phyloP scores from a whole-genome alignment of 2,113 vertebrate genomes.

The Ceyx melanurus region DNA sequence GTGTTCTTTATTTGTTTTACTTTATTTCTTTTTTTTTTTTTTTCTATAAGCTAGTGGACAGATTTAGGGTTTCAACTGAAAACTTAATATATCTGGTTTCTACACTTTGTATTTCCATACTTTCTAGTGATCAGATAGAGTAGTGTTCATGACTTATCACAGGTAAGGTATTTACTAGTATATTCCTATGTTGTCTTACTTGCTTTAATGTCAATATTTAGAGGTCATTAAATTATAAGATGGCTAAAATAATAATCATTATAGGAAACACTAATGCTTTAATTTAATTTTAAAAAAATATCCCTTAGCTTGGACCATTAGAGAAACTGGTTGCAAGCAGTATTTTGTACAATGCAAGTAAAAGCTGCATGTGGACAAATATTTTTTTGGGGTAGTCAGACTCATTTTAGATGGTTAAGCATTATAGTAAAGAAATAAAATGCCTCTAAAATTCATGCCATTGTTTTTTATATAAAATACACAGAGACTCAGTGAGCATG shows the following conservation, averaged over 20 bases:
- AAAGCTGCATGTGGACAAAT: neutral
- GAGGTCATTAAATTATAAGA: neutral
- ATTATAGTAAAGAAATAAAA: conserved; percentile 11
- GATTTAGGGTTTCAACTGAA: neutral
- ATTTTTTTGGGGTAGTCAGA: neutral
- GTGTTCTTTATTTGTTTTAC: too few relatives aligned
- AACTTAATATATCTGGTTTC: neutral
- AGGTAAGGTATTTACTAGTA: neutral
- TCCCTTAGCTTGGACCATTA: conserved; percentile 48
- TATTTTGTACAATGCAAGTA: conserved; percentile 19
- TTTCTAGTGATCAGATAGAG: neutral
- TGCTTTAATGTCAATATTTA: neutral
- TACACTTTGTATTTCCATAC: accelerated
- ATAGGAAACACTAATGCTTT: conserved; percentile 1
- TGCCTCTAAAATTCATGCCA: neutral
- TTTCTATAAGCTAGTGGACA: neutral
- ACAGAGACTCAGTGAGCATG: neutral
- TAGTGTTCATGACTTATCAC: neutral
- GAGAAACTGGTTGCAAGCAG: neutral
- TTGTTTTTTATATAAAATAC: neutral
- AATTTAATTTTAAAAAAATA: conserved; percentile 43
- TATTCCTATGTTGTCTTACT: neutral
- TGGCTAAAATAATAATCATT: neutral
- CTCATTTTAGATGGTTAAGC: conserved; percentile 4
- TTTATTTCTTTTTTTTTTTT: neutral